These are phyloP conservation scores for Nebria brevicollis DNA, from an alignment of 2,888 invertebrate genomes.

Conservation along the genomic window DNA sequence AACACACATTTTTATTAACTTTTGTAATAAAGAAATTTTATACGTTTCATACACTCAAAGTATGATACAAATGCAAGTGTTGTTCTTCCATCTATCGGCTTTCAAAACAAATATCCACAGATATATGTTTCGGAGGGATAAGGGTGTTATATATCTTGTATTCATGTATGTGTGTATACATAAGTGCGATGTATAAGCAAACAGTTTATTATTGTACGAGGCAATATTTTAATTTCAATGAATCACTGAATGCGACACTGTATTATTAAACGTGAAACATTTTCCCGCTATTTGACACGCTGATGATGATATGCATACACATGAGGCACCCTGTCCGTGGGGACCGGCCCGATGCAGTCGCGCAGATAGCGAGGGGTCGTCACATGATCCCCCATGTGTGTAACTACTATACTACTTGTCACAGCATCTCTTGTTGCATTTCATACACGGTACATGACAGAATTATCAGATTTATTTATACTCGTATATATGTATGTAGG, in stretches of 20 bases:
- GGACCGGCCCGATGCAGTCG: conserved; percentile 22
- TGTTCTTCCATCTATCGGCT: no score
- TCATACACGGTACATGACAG: conserved; percentile 4
- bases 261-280: conserved; percentile 42
- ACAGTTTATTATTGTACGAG: conserved; percentile 2
- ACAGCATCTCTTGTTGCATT: conserved; percentile 16
- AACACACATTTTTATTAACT: no score
- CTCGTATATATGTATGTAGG: no score
- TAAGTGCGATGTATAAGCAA: background rate
- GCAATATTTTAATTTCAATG: conserved; percentile 46
- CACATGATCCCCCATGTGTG: conserved; percentile 10
- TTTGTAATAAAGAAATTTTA: background rate
- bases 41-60: no score
- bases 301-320: conserved; percentile 46
- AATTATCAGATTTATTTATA: background rate
- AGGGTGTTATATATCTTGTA: background rate
- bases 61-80: no score
- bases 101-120: no score
- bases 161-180: background rate
- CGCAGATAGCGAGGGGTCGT: conserved; percentile 10
- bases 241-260: conserved; percentile 31
- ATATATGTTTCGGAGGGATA: no score
- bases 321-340: conserved; percentile 15
- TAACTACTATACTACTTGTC: conserved; percentile 14
- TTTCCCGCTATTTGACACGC: conserved; percentile 46